Evolutionary conservation across 2,888 invertebrate species (phyloP).

Genomic region (Alentia gelatinosa): DNA sequence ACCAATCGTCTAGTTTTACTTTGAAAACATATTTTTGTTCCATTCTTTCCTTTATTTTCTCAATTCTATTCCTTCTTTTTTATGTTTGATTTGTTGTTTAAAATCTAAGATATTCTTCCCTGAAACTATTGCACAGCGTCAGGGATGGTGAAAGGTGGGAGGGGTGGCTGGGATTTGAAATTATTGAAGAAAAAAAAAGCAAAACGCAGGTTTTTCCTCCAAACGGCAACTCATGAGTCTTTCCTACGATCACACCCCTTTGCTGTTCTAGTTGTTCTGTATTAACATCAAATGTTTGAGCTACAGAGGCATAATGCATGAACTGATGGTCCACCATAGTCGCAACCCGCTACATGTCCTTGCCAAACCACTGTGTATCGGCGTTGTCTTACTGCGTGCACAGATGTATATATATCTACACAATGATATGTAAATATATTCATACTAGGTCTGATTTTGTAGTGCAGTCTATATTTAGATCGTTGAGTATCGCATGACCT

Average conservation of each 20-base stretch:
- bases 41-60: too few species aligned
- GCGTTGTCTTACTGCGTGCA: not conserved
- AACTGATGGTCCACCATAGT: not conserved
- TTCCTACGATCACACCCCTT: conserved; percentile 18
- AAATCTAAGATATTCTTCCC: not conserved
- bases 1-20: too few species aligned
- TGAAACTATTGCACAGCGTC: not conserved
- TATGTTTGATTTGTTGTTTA: too few species aligned
- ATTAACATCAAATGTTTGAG: conserved; percentile 21
- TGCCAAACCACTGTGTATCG: not conserved
- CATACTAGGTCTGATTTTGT: not conserved
- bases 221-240: conserved; percentile 37
- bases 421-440: not conserved
- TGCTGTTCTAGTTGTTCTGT: conserved; percentile 33
- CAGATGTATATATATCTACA: not conserved
- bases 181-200: not conserved
- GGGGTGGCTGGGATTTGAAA: not conserved
- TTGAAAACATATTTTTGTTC: not conserved
- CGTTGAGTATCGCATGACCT: conserved; percentile 46
- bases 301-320: not conserved
- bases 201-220: conserved; percentile 43
- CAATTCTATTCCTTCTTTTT: too few species aligned
- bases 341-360: not conserved
- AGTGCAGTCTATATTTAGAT: conserved; percentile 29
- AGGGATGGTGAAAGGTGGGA: conserved; percentile 9